Evolutionary conservation across 2,888 invertebrate species (phyloP), one percentile per base, ranked within the genome.

Genomic region (Dynastes grantii): DNA sequence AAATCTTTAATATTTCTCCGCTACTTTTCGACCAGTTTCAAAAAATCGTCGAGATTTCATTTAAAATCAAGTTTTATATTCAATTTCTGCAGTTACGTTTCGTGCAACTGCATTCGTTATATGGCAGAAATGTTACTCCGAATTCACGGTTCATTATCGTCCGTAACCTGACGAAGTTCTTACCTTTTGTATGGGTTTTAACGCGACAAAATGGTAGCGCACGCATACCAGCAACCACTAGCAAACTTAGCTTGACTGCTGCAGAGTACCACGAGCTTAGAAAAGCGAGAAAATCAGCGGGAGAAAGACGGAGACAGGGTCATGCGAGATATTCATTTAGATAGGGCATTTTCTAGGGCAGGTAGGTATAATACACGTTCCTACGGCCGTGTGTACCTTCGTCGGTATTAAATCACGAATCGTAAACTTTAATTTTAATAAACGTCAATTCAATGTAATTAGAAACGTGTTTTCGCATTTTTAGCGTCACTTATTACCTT

Each of bases 61-160:
- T 45, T 45, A 45, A 45, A 45, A 45, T 45, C 45, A 8, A 45
- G 45, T 45, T 45, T 45, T 45, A 45, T 11, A 45, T 45, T 8
- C 9, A 45, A 45, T 45, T 45, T 77, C 70, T 13, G 16, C 63
- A 8, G 11, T 9, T 63, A 32, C 32, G 2, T 22, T 63, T 2
- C 13, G 29, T 13, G 32, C 27, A 63, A 29, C 13, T 29, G 45
- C 45, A 45, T 45, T 45, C 49, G 27, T 49, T 40, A 67, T 4
- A 49, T 40, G 49, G 45, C 45, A 67, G 45, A 85, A 85, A 85
- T 84, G 84, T 85, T 84, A 81, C 82, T 82, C 79, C 78, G 79
- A 82, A 83, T 86, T 85, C 85, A 84, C 85, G 84, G 85, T 84
- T 85, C 85, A 85, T 86, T 86, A 85, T 80, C 65, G 67, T 67